Conservation (phyloP, 2,797 vertebrate genomes). For the Balearica regulorum region DNA sequence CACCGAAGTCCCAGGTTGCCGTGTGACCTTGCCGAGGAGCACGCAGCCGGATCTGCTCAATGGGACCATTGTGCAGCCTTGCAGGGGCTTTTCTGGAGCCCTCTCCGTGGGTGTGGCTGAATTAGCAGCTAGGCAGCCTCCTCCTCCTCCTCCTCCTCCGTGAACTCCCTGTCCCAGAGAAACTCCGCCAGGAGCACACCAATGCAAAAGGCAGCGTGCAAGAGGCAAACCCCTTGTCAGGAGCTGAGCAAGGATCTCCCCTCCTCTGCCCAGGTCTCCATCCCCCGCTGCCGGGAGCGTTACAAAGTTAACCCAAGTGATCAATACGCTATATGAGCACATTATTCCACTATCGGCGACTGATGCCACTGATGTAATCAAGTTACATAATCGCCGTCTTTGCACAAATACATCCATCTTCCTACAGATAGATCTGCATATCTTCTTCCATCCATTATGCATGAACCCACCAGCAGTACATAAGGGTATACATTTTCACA, state of each 20-base stretch:
- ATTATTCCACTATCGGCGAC: conserved; percentile 66
- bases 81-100: conserved; percentile 48
- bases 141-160: conserved; percentile 23
- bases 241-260: conserved; percentile 40
- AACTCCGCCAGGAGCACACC: conserved; percentile 56
- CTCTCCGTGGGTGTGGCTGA: conserved; percentile 57
- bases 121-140: conserved; percentile 30
- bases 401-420: conserved; percentile 78
- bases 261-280: conserved; percentile 28
- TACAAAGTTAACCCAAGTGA: conserved; percentile 73
- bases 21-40: conserved; percentile 72
- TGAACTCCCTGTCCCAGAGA: conserved; percentile 57
- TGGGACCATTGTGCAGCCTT: conserved; percentile 57
- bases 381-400: conserved; percentile 80
- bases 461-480: conserved; percentile 72
- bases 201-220: conserved; percentile 33
- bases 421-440: conserved; percentile 75
- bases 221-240: conserved; percentile 62
- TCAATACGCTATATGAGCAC: conserved; percentile 41
- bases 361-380: conserved; percentile 77
- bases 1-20: conserved; percentile 46
- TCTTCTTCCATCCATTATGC: conserved; percentile 72
- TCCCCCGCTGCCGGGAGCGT: conserved; percentile 25
- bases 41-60: conserved; percentile 44
- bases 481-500: conserved; percentile 62